phyloP scores from a whole-genome alignment of 2,113 vertebrate species.

The Carassius gibelio region DNA sequence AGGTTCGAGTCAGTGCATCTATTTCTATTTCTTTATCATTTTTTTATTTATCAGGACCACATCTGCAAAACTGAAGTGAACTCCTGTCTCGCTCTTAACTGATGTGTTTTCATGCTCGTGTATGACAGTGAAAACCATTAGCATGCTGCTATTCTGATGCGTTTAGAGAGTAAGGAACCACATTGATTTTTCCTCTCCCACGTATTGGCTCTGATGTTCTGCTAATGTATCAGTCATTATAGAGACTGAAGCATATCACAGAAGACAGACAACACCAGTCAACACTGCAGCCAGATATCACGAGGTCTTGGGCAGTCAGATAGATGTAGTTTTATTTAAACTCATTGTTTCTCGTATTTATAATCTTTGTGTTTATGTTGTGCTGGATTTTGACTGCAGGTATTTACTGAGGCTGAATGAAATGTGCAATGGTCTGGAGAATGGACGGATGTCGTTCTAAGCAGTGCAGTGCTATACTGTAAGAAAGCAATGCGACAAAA shows the following conservation, averaged over 20 bases:
- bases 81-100: background rate
- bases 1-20: background rate
- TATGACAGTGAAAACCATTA: constrained; percentile 19
- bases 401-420: too few species aligned
- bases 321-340: background rate
- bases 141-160: constrained; percentile 9
- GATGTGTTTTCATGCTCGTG: background rate
- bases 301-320: background rate
- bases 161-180: constrained; percentile 1
- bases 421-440: too few species aligned
- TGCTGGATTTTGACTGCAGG: background rate
- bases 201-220: constrained; percentile 11
- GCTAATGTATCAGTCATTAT: constrained; percentile 18
- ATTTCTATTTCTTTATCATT: background rate
- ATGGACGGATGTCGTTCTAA: too few species aligned
- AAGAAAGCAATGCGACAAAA: background rate
- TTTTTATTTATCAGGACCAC: background rate
- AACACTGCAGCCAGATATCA: background rate
- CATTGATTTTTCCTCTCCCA: constrained; percentile 27
- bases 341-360: background rate
- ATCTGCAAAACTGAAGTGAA: background rate
- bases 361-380: background rate
- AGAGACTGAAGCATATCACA: background rate
- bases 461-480: background rate
- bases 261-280: background rate